phyloP scores from a whole-genome alignment of 2,113 vertebrate species.

The Tichodroma muraria region DNA sequence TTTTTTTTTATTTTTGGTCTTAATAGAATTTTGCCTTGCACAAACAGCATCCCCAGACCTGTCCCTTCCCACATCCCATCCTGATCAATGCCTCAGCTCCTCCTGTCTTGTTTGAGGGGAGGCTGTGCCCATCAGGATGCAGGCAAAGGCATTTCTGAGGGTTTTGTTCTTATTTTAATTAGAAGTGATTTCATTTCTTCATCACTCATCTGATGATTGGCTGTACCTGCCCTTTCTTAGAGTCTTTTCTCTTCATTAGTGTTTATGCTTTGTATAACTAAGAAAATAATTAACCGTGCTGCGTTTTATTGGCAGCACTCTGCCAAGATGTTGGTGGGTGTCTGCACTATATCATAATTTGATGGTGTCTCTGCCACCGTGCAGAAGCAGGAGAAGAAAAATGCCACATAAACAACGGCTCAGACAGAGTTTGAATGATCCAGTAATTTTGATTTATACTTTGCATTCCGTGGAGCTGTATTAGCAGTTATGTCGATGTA shows the following conservation, averaged over 20 bases:
- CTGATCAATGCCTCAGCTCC: not conserved
- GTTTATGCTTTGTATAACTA: slow-evolving; percentile 66
- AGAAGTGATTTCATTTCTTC: not conserved
- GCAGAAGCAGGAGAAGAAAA: slow-evolving; percentile 61
- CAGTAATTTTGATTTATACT: slow-evolving; percentile 78
- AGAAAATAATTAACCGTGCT: slow-evolving; percentile 61
- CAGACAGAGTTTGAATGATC: slow-evolving; percentile 65
- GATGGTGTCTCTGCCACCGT: slow-evolving; percentile 46
- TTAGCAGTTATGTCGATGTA: slow-evolving; percentile 70
- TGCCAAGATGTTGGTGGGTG: slow-evolving; percentile 24
- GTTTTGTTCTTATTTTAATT: not conserved
- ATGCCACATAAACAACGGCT: slow-evolving; percentile 65
- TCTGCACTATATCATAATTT: slow-evolving; percentile 70
- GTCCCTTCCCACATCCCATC: not conserved
- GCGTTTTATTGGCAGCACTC: slow-evolving; percentile 51
- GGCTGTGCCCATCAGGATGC: not conserved
- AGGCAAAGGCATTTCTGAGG: not conserved
- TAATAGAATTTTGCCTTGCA: not conserved
- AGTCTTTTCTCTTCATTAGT: slow-evolving; percentile 58
- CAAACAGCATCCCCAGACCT: not conserved
- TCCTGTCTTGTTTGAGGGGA: not conserved
- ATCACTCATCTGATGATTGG: not conserved
- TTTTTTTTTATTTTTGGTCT: not conserved
- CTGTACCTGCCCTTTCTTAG: slow-evolving; percentile 23
- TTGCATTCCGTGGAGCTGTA: slow-evolving; percentile 63